Conservation (phyloP, 2,797 vertebrate genomes). For the Serranus cabrilla region DNA sequence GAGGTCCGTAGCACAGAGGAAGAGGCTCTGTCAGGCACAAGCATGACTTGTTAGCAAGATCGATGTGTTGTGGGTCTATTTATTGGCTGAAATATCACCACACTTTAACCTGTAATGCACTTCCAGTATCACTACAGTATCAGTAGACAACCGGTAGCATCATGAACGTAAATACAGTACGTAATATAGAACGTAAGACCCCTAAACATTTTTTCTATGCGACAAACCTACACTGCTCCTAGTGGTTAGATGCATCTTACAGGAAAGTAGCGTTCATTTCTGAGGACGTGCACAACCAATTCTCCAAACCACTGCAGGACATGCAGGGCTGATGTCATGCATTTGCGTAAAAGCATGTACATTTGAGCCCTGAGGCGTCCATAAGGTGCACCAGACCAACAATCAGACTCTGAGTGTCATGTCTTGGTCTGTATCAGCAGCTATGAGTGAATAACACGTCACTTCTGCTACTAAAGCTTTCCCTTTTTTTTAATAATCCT, state of each 20-base stretch:
- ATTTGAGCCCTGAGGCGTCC: not conserved
- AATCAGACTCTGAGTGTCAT: not conserved
- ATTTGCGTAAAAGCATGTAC: no score
- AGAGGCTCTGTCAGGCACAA: not conserved
- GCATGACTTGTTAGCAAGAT: not conserved
- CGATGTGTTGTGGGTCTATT: not conserved
- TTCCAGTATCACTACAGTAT: not conserved
- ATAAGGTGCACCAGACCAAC: not conserved
- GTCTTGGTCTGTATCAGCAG: not conserved
- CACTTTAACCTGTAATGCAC: not conserved
- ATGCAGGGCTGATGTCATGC: no score
- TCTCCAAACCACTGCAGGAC: no score
- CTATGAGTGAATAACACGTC: not conserved
- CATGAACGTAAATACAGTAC: no score
- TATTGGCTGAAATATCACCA: no score
- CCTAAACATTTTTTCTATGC: no score
- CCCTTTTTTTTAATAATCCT: constrained; percentile 6
- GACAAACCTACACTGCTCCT: no score
- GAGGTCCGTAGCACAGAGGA: not conserved
- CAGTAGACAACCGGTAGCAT: no score
- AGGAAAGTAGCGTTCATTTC: no score
- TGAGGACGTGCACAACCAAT: no score
- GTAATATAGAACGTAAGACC: no score
- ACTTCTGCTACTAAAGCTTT: not conserved
- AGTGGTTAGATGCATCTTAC: no score